Evolutionary conservation across 2,888 invertebrate genomes (phyloP).

Genomic region (Leptogaster cylindrica): DNA sequence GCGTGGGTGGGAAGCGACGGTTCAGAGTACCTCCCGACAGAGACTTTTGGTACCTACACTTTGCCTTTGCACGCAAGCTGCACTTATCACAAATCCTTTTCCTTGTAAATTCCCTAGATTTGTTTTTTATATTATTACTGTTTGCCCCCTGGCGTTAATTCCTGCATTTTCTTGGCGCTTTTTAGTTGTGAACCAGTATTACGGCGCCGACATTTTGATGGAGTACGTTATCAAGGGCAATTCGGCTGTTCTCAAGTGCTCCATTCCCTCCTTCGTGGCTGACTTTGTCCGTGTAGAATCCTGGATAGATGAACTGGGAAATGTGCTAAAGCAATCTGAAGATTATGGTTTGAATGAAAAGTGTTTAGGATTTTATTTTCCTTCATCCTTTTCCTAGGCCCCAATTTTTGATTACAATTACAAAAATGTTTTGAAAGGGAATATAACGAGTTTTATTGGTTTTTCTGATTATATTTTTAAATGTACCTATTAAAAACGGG

Average conservation of each 20-base stretch:
- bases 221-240: conserved; percentile 78
- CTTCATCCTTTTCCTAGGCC: no score
- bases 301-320: conserved; percentile 73
- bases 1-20: conserved; percentile 76
- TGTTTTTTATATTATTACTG: background rate
- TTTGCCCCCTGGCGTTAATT: background rate
- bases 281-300: conserved; percentile 75
- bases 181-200: conserved; percentile 74
- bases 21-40: conserved; percentile 73
- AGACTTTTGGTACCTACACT: conserved; percentile 68
- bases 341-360: conserved; percentile 68
- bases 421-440: no score
- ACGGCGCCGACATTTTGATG: conserved; percentile 74
- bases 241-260: conserved; percentile 75
- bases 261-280: conserved; percentile 76
- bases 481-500: no score
- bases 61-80: no score
- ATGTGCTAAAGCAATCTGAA: conserved; percentile 62
- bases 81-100: no score
- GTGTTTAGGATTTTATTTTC: no score
- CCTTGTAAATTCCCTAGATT: no score
- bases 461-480: no score
- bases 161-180: conserved; percentile 50
- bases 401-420: no score
- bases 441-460: no score